These are phyloP conservation scores for Daubentonia madagascariensis DNA, from an alignment of 2,113 vertebrate species.

Conservation along the genomic window DNA sequence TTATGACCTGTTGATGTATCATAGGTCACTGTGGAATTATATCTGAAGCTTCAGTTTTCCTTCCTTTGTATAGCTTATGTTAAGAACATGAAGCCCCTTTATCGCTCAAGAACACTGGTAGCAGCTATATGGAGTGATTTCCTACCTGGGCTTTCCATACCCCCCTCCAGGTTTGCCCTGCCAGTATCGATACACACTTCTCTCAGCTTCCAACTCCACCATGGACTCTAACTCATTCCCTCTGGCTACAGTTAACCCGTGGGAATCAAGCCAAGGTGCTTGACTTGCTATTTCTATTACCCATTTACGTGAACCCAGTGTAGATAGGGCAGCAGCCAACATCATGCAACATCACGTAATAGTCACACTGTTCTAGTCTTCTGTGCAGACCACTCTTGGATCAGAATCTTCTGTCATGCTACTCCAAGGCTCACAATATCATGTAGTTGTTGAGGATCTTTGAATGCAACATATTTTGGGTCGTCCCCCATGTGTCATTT, in stretches of 20 bases:
- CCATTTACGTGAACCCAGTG: fast-evolving
- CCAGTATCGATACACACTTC: neutral
- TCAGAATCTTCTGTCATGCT: neutral
- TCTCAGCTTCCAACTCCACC: neutral
- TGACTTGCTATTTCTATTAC: neutral
- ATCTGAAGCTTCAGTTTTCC: neutral
- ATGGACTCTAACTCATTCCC: neutral
- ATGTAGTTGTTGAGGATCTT: neutral
- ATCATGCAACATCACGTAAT: fast-evolving
- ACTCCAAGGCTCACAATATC: neutral
- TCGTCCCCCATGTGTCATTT: neutral
- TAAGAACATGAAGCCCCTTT: neutral
- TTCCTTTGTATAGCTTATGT: neutral
- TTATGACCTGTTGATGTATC: fast-evolving
- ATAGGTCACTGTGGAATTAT: neutral
- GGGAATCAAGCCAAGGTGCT: neutral
- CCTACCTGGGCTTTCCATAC: neutral
- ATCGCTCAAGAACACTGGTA: neutral
- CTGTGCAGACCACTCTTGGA: neutral
- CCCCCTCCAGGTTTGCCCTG: neutral
- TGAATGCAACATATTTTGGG: neutral
- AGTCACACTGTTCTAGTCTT: neutral
- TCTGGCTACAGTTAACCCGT: neutral
- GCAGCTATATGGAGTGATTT: neutral
- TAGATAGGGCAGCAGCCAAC: neutral